Conservation (phyloP, 2,113 vertebrate species). For the Mungos mungo region DNA sequence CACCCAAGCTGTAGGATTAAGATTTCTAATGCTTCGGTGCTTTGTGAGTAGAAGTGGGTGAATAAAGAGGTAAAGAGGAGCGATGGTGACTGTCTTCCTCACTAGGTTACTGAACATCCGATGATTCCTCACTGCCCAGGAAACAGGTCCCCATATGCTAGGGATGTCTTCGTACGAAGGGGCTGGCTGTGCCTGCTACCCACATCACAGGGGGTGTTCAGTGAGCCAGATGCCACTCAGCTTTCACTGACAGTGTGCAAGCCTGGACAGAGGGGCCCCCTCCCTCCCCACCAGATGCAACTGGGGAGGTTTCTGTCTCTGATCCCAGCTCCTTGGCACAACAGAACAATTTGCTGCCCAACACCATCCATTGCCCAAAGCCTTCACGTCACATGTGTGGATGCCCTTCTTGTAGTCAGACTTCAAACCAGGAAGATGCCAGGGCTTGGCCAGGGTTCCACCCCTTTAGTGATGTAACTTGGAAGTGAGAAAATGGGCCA, state of each 20-base stretch:
- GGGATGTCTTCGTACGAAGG: background rate
- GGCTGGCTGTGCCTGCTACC: background rate
- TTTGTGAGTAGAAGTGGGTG: background rate
- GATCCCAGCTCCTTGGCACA: background rate
- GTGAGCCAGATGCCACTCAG: background rate
- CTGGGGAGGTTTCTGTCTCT: background rate
- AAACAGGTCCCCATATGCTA: background rate
- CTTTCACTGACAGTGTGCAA: background rate
- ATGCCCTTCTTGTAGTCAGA: background rate
- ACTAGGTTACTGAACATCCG: background rate
- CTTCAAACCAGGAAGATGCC: background rate
- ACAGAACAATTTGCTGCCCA: background rate
- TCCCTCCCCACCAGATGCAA: background rate
- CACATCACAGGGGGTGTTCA: background rate
- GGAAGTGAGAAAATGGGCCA: slow-evolving; percentile 41
- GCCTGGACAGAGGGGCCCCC: background rate
- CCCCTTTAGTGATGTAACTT: slow-evolving; percentile 37
- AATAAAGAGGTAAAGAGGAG: background rate
- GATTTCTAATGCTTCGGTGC: background rate
- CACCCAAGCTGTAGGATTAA: background rate
- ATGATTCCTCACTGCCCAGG: background rate
- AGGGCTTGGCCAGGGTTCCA: background rate
- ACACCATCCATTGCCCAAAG: background rate
- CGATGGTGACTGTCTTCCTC: background rate
- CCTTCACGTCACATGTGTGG: background rate